A percentile compares a stretch with the other conserved stretches of the same genome.
Conservation (phyloP, 2,113 vertebrate genomes). For the Vulpes lagopus region DNA sequence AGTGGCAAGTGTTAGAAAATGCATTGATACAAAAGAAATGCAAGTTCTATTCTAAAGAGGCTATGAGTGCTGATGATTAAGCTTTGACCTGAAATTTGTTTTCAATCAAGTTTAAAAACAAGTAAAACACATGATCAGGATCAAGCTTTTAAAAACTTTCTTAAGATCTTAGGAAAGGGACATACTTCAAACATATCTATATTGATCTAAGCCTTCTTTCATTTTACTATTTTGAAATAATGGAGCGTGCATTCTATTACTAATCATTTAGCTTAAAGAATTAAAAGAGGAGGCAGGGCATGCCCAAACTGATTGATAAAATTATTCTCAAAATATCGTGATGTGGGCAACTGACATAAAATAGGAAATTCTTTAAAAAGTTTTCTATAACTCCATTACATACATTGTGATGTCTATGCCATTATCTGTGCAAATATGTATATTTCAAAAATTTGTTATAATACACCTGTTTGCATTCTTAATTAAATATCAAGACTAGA, state of each 20-base stretch:
- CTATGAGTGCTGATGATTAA: neutral
- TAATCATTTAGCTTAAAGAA: constrained; percentile 65
- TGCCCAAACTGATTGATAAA: constrained; percentile 37
- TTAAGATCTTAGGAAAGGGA: neutral
- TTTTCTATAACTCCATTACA: constrained; percentile 72
- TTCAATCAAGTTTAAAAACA: neutral
- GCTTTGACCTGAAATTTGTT: neutral
- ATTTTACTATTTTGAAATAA: neutral
- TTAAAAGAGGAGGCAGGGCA: constrained; percentile 53
- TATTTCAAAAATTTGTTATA: constrained; percentile 77
- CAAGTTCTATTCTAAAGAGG: neutral
- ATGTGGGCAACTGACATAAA: constrained; percentile 75
- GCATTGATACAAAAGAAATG: neutral
- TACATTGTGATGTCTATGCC: constrained; percentile 61
- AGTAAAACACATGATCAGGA: neutral
- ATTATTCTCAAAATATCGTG: constrained; percentile 53
- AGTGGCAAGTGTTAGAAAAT: neutral
- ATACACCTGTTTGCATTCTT: neutral
- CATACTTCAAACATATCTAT: neutral
- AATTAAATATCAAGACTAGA: too few relatives aligned
- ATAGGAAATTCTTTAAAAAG: constrained; percentile 70
- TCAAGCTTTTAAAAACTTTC: neutral
- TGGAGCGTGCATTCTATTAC: neutral
- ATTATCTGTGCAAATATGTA: constrained; percentile 50
- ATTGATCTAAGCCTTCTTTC: neutral